Conservation (phyloP, 1,140 invertebrate species). For the Euura saliciscinereae region DNA sequence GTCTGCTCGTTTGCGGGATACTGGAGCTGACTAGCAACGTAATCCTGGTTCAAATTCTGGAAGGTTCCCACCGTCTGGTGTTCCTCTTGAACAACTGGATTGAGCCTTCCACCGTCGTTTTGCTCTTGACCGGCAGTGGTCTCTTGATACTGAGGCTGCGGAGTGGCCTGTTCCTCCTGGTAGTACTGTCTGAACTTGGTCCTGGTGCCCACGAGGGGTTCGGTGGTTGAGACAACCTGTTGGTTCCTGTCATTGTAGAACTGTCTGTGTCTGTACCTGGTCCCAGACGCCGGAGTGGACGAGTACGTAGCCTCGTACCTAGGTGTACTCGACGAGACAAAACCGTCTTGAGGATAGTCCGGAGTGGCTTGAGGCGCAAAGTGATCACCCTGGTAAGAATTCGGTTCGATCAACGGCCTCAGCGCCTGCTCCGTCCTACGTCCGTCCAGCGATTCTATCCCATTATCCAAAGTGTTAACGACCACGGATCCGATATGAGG, state of each 20-base stretch:
- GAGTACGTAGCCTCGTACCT: background rate
- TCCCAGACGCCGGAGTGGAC: conserved; percentile 35
- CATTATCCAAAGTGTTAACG: conserved; percentile 59
- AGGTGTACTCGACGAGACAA: background rate
- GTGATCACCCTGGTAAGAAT: conserved; percentile 39
- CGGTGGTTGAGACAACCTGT: conserved; percentile 27
- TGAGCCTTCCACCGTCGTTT: too few species aligned
- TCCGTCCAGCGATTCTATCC: background rate
- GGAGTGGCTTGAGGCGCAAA: conserved; percentile 14
- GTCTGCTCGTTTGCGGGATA: too few species aligned
- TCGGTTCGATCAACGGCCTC: conserved; percentile 41
- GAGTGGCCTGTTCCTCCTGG: conserved; percentile 31
- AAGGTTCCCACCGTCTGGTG: too few species aligned
- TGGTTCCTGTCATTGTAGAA: conserved; percentile 35
- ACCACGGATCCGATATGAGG: conserved; percentile 86
- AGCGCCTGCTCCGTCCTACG: conserved; percentile 14
- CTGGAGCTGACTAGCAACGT: too few species aligned
- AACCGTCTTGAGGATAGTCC: background rate
- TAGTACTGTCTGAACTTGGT: conserved; percentile 40
- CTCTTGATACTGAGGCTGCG: background rate
- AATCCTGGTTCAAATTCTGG: too few species aligned
- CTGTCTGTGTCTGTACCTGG: conserved; percentile 14
- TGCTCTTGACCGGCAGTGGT: too few species aligned
- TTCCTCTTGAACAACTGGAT: too few species aligned
- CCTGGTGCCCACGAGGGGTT: conserved; percentile 25